Evolutionary conservation across 1,140 invertebrate species (phyloP), one percentile per base, ranked within the genome.

Genomic region (Megalopta genalis): DNA sequence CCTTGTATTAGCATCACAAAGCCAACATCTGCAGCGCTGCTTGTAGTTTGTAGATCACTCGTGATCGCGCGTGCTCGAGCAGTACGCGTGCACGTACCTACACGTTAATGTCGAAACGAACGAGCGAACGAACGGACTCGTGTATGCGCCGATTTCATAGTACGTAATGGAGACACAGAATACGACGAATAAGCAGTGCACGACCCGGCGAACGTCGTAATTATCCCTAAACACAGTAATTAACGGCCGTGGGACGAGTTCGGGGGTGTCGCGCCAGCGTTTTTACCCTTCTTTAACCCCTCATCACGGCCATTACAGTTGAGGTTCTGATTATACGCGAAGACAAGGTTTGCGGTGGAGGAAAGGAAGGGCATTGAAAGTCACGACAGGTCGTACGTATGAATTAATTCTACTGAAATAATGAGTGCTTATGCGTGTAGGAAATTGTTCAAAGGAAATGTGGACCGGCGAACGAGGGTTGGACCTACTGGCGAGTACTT

Each of bases 171-270:
- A 70, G 75, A 70, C 80, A 82, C 59, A 85, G 81, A 83, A 84
- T 78, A 77, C 79, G 72, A 65, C 70, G 83, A 81, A 83, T 86
- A 88, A 88, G 84, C 81, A 78, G 82, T 85, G 81, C 80, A 71
- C 74, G 71, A 74, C 60, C 71, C 71, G 72, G 42, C 62, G 71
- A 57, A 66, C 70, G 57, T 78, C 67, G 81, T 88, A 89, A 90
- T 90, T 90, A 89, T 86, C 81, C 67, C 85, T 89, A 90, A 90
- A 89, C 85, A 90, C 86, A 88, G 88, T 90, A 90, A 90, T 90
- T 90, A 90, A 90, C 76, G 87, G 76, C 59, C 81, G 69, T 69
- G 65, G 68, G 88, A 74, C 82, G 77, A 87, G 83, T 81, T 87
- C 76, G 82, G 86, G 86, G 87, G 87, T 86, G 88, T 87, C 85